These are phyloP conservation scores for Girardia tigrina DNA, from an alignment of 2,888 invertebrate species.

Conservation along the genomic window DNA sequence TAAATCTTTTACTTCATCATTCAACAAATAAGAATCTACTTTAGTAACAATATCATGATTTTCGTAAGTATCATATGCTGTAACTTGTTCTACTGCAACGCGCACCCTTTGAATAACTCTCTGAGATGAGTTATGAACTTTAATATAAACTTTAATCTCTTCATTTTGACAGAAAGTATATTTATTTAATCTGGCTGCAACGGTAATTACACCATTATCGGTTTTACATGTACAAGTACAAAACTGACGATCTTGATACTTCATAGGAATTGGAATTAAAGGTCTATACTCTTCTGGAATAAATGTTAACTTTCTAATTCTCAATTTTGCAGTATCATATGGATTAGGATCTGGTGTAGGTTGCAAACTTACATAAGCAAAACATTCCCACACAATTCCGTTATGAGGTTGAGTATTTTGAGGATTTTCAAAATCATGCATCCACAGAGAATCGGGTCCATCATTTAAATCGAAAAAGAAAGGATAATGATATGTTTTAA, in stretches of 20 bases:
- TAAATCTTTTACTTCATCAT: slow-evolving; percentile 7
- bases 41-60: neutral
- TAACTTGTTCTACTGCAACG: neutral
- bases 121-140: neutral
- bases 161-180: neutral
- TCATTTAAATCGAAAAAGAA: slow-evolving; percentile 13
- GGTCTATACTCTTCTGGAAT: neutral
- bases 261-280: neutral
- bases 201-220: neutral
- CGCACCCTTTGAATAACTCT: neutral
- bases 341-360: slow-evolving; percentile 3
- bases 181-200: neutral
- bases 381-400: slow-evolving; percentile 23
- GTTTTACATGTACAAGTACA: neutral
- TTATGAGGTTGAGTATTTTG: neutral
- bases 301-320: neutral
- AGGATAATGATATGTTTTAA: neutral
- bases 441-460: neutral
- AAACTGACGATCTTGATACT: neutral
- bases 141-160: slow-evolving; percentile 14
- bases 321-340: slow-evolving; percentile 13
- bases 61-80: neutral
- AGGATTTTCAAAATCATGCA: slow-evolving; percentile 13
- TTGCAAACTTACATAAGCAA: neutral
- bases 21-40: neutral